Conservation (phyloP, 2,797 vertebrate species). For the Gastrophryne carolinensis region DNA sequence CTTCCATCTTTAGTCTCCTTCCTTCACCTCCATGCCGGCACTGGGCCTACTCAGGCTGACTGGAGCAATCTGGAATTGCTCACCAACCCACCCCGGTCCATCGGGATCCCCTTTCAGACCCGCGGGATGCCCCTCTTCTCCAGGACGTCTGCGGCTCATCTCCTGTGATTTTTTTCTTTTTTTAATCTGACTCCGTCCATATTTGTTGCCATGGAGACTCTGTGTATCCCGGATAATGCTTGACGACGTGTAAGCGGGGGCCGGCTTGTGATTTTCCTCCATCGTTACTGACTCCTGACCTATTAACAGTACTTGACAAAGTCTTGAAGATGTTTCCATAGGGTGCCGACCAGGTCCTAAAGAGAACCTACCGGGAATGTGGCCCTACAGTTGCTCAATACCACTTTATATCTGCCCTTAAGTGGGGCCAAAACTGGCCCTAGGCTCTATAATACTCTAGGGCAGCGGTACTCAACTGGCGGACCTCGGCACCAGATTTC, state of each 20-base stretch:
- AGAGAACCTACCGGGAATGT: no score
- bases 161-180: not conserved
- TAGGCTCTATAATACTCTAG: not conserved
- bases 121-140: not conserved
- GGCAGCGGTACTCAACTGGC: no score
- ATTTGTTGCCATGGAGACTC: not conserved
- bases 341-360: no score
- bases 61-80: slow-evolving; percentile 48
- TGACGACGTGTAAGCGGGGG: not conserved
- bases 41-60: slow-evolving; percentile 39
- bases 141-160: slow-evolving; percentile 13
- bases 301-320: slow-evolving; percentile 16
- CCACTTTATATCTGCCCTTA: no score
- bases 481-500: no score
- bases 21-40: slow-evolving; percentile 11
- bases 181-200: not conserved
- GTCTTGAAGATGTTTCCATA: not conserved
- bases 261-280: not conserved
- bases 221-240: not conserved
- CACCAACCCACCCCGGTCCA: slow-evolving; percentile 14
- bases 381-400: no score
- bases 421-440: no score
- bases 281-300: slow-evolving; percentile 5
- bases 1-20: not conserved
- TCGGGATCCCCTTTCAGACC: not conserved